phyloP scores from a whole-genome alignment of 2,797 vertebrate genomes.

The Cheirogaleus major region DNA sequence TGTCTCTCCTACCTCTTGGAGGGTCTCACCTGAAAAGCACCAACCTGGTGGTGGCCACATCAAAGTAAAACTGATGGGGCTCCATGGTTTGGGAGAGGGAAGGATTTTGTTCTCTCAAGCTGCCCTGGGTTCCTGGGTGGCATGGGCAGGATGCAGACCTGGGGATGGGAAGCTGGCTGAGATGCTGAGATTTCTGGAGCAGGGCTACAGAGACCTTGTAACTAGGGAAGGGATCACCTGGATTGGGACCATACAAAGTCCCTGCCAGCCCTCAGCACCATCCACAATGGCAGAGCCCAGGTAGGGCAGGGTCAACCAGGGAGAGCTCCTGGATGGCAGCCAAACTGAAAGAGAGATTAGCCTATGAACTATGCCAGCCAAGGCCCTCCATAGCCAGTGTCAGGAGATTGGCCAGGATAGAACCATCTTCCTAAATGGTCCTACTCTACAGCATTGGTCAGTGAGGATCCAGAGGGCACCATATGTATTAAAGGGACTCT shows the following conservation, averaged over 20 bases:
- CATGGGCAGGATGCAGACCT: not conserved
- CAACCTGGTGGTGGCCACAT: not conserved
- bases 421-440: not conserved
- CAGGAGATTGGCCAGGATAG: not conserved
- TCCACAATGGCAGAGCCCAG: not conserved
- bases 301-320: not conserved
- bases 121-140: not conserved
- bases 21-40: not conserved
- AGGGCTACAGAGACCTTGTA: not conserved
- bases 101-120: not conserved
- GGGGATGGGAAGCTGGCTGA: not conserved
- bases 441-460: not conserved
- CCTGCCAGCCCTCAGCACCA: not conserved
- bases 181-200: not conserved
- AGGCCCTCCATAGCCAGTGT: not conserved
- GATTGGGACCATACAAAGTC: not conserved
- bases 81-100: not conserved
- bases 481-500: not conserved
- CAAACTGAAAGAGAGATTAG: not conserved
- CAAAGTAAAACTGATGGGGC: not conserved
- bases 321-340: not conserved
- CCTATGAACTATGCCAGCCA: not conserved
- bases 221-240: not conserved
- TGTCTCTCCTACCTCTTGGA: not conserved
- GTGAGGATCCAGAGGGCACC: not conserved